Evolutionary conservation across 2,888 invertebrate genomes (phyloP).

Genomic region (Chrysina gloriosa): DNA sequence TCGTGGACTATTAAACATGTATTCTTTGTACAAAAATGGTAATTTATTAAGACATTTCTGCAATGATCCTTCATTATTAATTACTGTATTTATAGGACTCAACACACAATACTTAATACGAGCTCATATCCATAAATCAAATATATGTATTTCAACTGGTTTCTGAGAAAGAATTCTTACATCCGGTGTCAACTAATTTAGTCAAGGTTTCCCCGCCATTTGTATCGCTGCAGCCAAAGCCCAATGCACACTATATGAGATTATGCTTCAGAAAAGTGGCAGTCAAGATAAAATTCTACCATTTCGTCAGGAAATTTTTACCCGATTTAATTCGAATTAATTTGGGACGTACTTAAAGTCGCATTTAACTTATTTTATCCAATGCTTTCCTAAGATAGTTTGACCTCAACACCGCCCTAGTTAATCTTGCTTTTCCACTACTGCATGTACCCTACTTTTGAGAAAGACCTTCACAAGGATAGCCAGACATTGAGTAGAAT

Average conservation of each 20-base stretch:
- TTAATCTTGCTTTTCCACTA: no score
- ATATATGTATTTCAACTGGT: constrained; percentile 12
- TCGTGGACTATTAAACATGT: background rate
- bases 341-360: no score
- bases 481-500: no score
- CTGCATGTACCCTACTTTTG: no score
- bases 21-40: constrained; percentile 11
- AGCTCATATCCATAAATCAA: constrained; percentile 1
- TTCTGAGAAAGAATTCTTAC: constrained; percentile 6
- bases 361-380: no score
- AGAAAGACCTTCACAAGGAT: no score
- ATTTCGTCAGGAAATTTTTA: no score
- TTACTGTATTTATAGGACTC: constrained; percentile 19
- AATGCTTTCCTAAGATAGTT: no score
- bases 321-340: no score
- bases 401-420: no score
- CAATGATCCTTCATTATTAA: constrained; percentile 28
- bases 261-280: no score
- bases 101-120: constrained; percentile 3
- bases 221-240: background rate
- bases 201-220: background rate
- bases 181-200: constrained; percentile 13
- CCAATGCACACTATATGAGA: background rate
- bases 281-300: no score
- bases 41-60: constrained; percentile 25